These are phyloP conservation scores for Lepisosteus osseus DNA, from an alignment of 2,113 vertebrate genomes.

Conservation along the genomic window DNA sequence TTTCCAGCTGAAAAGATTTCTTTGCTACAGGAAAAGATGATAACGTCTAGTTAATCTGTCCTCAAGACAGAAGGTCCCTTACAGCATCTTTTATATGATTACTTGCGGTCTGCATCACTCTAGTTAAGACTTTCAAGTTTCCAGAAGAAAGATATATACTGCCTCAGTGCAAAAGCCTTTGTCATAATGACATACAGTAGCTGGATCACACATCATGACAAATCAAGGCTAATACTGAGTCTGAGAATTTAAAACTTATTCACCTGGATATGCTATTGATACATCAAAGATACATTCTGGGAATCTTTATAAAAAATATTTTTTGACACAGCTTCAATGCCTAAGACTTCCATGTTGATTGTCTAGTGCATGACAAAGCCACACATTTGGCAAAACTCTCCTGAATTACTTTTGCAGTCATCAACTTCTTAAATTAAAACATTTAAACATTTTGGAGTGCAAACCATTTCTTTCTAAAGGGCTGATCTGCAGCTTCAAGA, in stretches of 20 bases:
- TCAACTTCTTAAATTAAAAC: too few relatives aligned
- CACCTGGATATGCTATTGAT: neutral
- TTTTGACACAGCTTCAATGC: too few relatives aligned
- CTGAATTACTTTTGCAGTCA: too few relatives aligned
- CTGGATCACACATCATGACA: slow-evolving; percentile 73
- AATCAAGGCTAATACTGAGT: slow-evolving; percentile 67
- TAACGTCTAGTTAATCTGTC: slow-evolving; percentile 66
- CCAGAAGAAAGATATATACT: slow-evolving; percentile 67
- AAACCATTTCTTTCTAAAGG: too few relatives aligned
- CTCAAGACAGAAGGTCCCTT: slow-evolving; percentile 65
- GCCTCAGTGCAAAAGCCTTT: slow-evolving; percentile 72
- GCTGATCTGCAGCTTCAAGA: too few relatives aligned
- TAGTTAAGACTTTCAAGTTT: slow-evolving; percentile 72
- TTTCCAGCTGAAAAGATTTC: neutral
- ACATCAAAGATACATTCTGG: too few relatives aligned
- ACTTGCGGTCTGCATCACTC: slow-evolving; percentile 66
- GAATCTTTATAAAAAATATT: too few relatives aligned
- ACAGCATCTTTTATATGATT: slow-evolving; percentile 66
- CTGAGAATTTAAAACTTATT: slow-evolving; percentile 38
- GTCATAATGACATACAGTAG: slow-evolving; percentile 67
- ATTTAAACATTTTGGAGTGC: too few relatives aligned
- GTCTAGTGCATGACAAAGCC: too few relatives aligned
- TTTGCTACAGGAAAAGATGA: slow-evolving; percentile 36
- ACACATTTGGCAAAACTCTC: too few relatives aligned
- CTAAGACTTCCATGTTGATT: too few relatives aligned